These are phyloP conservation scores for Fragum fragum DNA, from an alignment of 2,888 invertebrate species.

Conservation along the genomic window DNA sequence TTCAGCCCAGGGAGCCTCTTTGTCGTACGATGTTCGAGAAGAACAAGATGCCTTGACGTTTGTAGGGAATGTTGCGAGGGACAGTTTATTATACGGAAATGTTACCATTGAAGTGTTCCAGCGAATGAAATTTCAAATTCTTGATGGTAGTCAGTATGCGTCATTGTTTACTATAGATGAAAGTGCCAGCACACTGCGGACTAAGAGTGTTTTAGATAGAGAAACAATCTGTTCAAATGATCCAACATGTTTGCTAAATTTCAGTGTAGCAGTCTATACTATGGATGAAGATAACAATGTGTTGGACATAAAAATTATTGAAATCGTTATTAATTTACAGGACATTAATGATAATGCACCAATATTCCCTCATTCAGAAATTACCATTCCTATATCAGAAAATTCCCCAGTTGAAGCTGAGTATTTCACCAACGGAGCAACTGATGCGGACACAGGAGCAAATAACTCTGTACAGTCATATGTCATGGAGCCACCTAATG, in stretches of 20 bases:
- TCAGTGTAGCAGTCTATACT: slow-evolving; percentile 78
- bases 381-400: slow-evolving; percentile 74
- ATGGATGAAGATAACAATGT: slow-evolving; percentile 62
- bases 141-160: slow-evolving; percentile 73
- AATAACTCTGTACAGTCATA: slow-evolving; percentile 78
- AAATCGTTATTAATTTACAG: slow-evolving; percentile 70
- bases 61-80: slow-evolving; percentile 79
- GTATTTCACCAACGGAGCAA: slow-evolving; percentile 75
- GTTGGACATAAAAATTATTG: slow-evolving; percentile 76
- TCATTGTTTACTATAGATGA: slow-evolving; percentile 77
- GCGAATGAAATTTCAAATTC: slow-evolving; percentile 75
- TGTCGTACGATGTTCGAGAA: slow-evolving; percentile 64
- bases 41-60: slow-evolving; percentile 89
- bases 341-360: slow-evolving; percentile 81
- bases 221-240: slow-evolving; percentile 75
- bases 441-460: slow-evolving; percentile 74
- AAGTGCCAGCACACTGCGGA: slow-evolving; percentile 76
- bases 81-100: slow-evolving; percentile 72
- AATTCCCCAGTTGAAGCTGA: slow-evolving; percentile 69
- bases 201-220: slow-evolving; percentile 74
- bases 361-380: slow-evolving; percentile 68
- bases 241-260: slow-evolving; percentile 69
- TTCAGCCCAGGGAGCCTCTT: slow-evolving; percentile 55
- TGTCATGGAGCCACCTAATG: slow-evolving; percentile 72
- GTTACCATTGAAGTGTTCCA: slow-evolving; percentile 70